Evolutionary conservation across 2,113 vertebrate genomes (phyloP), one percentile per base, ranked within the genome.

Genomic region (Sterna hirundo): DNA sequence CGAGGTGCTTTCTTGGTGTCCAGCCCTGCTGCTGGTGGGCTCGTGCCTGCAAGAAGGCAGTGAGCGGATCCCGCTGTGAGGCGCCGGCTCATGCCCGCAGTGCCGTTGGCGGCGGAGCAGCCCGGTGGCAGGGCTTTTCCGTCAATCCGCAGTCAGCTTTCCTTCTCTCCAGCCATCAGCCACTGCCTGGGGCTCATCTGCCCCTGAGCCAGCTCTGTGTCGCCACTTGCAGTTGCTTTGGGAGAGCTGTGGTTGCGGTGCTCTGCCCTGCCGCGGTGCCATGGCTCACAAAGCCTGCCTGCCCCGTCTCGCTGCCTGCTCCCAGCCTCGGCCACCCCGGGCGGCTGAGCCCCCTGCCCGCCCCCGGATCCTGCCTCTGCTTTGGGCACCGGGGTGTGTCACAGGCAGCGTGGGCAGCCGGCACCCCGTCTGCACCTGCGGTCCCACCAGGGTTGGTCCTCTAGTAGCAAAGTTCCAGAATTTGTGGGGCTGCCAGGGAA

Each of bases 1-100:
- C 2, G 12, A 78, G 65, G 23, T 11, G 46, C 44, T 76, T 14
- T 47, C 71, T 27, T 70, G 80, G 66, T 60, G 58, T 29, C 74
- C 36, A 8, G 32, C 74, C 26, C 17, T 65, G 49, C 75, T 82
- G 80, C 36, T 29, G 47, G 5, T 32, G 80, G 40, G 34, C 42
- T 80, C 0, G 0, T 69, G 44, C 65, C 82, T 30, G 34, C 46
- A 10, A 8, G 65, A 36, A 36, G 38, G 64, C 55, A 38, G 49
- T 0, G 13, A 70, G 49, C 0, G 5, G 26, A 25, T 49, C 61
- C 61, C 0, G 3, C 44, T 0, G 1, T 6, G 4, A 49, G 44
- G 26, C 3, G 0, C 57, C 1, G 10, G 29, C 80, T 60, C 7
- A 3, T 27, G 9, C 29, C 25, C 4, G 2, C 34, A 1, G 44